These are phyloP conservation scores for Invenusta paracnida DNA, from an alignment of 2,888 invertebrate genomes.

Conservation along the genomic window DNA sequence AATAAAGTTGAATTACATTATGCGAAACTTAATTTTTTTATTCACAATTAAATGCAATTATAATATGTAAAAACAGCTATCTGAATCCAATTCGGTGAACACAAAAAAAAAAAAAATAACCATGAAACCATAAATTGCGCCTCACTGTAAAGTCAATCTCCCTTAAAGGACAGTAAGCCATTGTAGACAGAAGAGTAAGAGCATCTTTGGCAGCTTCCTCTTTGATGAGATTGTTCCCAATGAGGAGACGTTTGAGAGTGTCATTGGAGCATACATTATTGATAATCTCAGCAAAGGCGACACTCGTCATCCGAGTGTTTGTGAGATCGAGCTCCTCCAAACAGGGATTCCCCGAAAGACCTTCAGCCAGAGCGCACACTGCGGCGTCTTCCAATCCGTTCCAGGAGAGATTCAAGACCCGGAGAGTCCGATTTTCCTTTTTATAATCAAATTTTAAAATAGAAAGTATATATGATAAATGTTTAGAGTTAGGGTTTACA, in stretches of 20 bases:
- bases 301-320: conserved; percentile 52
- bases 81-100: too few relatives aligned
- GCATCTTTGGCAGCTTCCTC: conserved; percentile 51
- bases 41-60: too few relatives aligned
- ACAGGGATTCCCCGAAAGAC: conserved; percentile 51
- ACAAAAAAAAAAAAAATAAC: too few relatives aligned
- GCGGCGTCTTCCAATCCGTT: conserved; percentile 57
- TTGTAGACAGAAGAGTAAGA: conserved; percentile 49
- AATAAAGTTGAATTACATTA: too few relatives aligned
- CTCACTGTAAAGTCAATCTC: conserved; percentile 51
- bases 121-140: too few relatives aligned
- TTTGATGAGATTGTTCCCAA: conserved; percentile 54
- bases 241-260: conserved; percentile 50
- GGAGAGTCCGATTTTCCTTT: neutral
- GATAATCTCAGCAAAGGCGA: conserved; percentile 53
- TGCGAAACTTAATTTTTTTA: too few relatives aligned
- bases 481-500: too few relatives aligned
- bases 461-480: too few relatives aligned
- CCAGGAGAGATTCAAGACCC: conserved; percentile 53
- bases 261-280: conserved; percentile 51
- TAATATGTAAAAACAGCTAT: too few relatives aligned
- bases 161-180: conserved; percentile 48
- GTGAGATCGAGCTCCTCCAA: conserved; percentile 52
- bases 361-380: conserved; percentile 50
- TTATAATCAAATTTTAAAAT: too few relatives aligned